Evolutionary conservation across 2,797 vertebrate species (phyloP).

Genomic region (Liasis olivaceus): DNA sequence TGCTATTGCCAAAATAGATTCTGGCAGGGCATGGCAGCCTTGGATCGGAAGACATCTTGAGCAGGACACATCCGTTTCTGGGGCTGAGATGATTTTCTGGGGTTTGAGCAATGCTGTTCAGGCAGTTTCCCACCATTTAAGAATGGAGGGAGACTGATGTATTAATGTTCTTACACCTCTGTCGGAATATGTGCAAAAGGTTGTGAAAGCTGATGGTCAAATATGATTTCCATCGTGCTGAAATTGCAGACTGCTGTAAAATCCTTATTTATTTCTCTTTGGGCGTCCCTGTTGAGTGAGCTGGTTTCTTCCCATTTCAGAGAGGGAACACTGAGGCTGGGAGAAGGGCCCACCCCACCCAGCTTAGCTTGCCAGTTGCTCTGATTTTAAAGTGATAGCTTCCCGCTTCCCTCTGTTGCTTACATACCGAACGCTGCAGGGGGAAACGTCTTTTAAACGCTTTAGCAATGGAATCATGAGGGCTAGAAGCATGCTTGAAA

Average conservation of each 20-base stretch:
- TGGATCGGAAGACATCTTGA: not conserved
- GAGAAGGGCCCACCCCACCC: no score
- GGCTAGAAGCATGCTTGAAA: not conserved
- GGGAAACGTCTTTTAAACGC: not conserved
- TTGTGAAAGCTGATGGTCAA: not conserved
- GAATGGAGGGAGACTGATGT: not conserved
- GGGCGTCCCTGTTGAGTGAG: no score
- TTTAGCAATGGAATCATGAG: not conserved
- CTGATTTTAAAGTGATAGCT: not conserved
- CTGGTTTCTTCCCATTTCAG: not conserved
- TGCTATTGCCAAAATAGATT: not conserved
- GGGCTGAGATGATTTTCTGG: no score
- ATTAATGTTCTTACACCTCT: not conserved
- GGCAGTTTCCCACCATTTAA: not conserved
- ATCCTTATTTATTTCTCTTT: not conserved
- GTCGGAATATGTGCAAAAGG: not conserved
- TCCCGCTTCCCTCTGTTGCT: not conserved
- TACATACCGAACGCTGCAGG: not conserved
- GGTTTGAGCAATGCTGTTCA: no score
- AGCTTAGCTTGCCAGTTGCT: not conserved
- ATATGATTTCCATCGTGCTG: not conserved
- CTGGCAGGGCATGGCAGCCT: not conserved
- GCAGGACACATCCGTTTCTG: not conserved
- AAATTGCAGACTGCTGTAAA: not conserved
- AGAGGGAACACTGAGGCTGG: not conserved